A percentile compares a stretch with the other conserved stretches of the same genome.
Conservation (phyloP, 37 sponge, comb jelly and placozoan genomes). For the Axinella damicornis region DNA sequence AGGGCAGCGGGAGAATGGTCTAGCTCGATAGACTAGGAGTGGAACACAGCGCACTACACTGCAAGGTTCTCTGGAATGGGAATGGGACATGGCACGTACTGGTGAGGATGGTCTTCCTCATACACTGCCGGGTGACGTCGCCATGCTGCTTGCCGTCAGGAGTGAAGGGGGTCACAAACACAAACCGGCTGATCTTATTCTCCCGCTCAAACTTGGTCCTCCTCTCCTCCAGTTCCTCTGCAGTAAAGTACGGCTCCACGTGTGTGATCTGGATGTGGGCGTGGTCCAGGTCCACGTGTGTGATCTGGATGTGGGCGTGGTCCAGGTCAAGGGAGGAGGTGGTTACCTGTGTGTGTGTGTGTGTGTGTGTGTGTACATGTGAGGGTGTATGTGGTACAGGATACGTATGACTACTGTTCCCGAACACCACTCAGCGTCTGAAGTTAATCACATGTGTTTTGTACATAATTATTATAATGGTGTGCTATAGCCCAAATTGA, state of each 20-base stretch:
- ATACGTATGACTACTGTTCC: too few relatives aligned
- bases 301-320: slow-evolving; percentile 90
- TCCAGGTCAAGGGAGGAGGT: slow-evolving; percentile 50
- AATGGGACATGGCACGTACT: slow-evolving; percentile 60
- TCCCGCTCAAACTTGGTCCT: slow-evolving; percentile 84
- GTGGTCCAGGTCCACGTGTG: slow-evolving; percentile 81
- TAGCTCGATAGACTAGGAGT: too few relatives aligned
- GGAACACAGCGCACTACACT: too few relatives aligned
- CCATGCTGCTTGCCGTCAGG: slow-evolving; percentile 73
- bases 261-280: slow-evolving; percentile 92
- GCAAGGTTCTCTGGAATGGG: too few relatives aligned
- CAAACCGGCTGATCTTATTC: slow-evolving; percentile 76
- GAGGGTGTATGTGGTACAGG: neutral
- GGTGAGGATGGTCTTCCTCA: slow-evolving; percentile 86
- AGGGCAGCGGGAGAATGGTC: too few relatives aligned
- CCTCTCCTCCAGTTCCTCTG: slow-evolving; percentile 71
- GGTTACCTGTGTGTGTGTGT: slow-evolving; percentile 67
- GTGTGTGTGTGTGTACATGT: neutral
- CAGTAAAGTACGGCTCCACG: slow-evolving; percentile 86
- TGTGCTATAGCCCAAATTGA: too few relatives aligned
- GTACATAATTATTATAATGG: too few relatives aligned
- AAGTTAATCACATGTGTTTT: too few relatives aligned
- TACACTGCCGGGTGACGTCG: slow-evolving; percentile 75
- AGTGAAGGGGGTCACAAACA: slow-evolving; percentile 94
- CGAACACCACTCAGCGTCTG: too few relatives aligned